phyloP scores from a whole-genome alignment of 2,888 invertebrate species.

The Mystacides longicornis region DNA sequence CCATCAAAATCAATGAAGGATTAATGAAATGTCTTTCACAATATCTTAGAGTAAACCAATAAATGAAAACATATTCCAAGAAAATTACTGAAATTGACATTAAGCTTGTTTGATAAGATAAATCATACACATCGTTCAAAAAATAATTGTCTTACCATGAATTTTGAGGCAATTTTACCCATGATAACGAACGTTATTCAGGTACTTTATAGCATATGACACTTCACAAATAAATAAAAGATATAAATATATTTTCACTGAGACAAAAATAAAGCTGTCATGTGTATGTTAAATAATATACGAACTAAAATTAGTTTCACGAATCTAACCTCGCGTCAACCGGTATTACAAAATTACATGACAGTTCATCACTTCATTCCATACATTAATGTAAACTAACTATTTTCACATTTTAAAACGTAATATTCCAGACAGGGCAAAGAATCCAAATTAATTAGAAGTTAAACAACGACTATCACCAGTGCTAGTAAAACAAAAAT shows the following conservation, averaged over 20 bases:
- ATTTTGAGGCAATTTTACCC: conserved; percentile 60
- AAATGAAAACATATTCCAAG: too few relatives aligned
- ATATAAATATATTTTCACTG: conserved; percentile 3
- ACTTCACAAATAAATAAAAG: conserved; percentile 4
- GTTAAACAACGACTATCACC: too few relatives aligned
- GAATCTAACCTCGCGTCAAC: conserved; percentile 7
- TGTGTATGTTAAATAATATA: conserved; percentile 29
- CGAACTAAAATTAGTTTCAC: conserved; percentile 13
- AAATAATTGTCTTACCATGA: conserved; percentile 57
- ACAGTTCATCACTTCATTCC: too few relatives aligned
- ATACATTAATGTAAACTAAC: too few relatives aligned
- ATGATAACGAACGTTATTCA: conserved; percentile 35
- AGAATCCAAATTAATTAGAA: too few relatives aligned
- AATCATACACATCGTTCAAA: not conserved
- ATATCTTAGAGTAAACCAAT: too few relatives aligned
- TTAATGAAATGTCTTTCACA: too few relatives aligned
- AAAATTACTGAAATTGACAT: not conserved
- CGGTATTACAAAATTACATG: too few relatives aligned
- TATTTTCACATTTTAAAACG: too few relatives aligned
- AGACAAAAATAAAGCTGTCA: conserved; percentile 43
- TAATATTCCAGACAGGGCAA: too few relatives aligned
- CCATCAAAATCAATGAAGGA: too few relatives aligned
- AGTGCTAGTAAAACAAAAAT: too few relatives aligned
- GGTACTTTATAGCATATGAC: not conserved
- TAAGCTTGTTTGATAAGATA: not conserved